Conservation (phyloP, 2,888 invertebrate genomes). For the Nymphalis c-album region DNA sequence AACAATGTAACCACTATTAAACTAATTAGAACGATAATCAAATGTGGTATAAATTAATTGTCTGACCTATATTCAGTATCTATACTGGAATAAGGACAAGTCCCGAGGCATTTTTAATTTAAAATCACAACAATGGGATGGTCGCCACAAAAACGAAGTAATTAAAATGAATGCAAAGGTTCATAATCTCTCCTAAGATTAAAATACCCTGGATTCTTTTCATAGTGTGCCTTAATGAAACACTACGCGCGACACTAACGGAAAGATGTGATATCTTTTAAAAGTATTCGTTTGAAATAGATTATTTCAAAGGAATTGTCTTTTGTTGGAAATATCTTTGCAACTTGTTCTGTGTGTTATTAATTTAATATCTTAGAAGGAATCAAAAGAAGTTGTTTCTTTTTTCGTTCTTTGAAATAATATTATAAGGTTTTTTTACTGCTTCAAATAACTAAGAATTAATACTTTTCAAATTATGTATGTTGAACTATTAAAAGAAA, state of each 20-base stretch:
- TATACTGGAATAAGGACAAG: slow-evolving; percentile 56
- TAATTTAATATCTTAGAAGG: slow-evolving; percentile 4
- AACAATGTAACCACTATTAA: background rate
- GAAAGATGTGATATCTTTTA: slow-evolving; percentile 17
- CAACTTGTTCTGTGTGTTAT: background rate
- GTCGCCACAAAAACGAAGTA: slow-evolving; percentile 60
- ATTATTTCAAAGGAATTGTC: slow-evolving; percentile 5
- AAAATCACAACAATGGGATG: slow-evolving; percentile 61
- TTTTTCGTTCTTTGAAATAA: background rate
- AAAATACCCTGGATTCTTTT: slow-evolving; percentile 37
- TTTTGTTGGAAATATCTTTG: background rate
- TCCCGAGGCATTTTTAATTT: slow-evolving; percentile 71
- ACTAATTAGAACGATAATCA: slow-evolving; percentile 6
- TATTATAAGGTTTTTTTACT: no score
- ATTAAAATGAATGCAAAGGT: slow-evolving; percentile 44
- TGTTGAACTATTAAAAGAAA: no score
- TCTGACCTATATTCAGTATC: slow-evolving; percentile 33
- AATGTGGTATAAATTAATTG: slow-evolving; percentile 20
- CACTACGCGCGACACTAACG: slow-evolving; percentile 15
- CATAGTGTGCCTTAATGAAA: slow-evolving; percentile 28
- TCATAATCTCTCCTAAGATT: slow-evolving; percentile 40
- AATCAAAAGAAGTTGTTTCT: background rate
- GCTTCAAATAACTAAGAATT: no score
- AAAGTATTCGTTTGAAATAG: background rate
- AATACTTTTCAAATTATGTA: no score